Evolutionary conservation across 2,797 vertebrate genomes (phyloP), one percentile per base, ranked within the genome.

Genomic region (Sebastes melanostomus): DNA sequence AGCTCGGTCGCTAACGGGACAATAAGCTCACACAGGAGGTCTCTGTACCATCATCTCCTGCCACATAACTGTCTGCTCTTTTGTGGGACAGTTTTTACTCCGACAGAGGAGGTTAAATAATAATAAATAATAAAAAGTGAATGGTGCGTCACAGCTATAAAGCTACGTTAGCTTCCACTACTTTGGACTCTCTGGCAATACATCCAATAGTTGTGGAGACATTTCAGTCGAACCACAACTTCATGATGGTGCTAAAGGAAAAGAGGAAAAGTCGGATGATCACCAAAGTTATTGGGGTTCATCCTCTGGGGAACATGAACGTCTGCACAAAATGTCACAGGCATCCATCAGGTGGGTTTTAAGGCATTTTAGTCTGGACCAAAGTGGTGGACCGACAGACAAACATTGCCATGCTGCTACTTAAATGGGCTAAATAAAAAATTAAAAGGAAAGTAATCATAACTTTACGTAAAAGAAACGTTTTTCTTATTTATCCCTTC

Each of bases 141-240:
- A 42, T 42, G 14, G 38, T 42, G 14, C 0, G 0, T 42, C 16
- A 46, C 1, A 46, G 16, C 3, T 46, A 18, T 3, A 3, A 14
- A 16, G 38, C 13, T 42, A 42, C 38, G 14, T 42, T 7, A 46
- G 42, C 42, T 46, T 46, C 5, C 38, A 46, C 0, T 46, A 18
- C 6, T 46, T 42, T 0, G 6, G 14, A 46, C 42, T 46, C 6
- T 46, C 42, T 16, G 14, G 42, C 16, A 46, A 46, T 18, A 46
- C 42, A 8, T 0, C 42, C 16, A 0, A 46, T 46, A 46, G 42
- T 46, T 46, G 42, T 29, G 29, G 27, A 29, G 27, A 27, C 4
- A 27, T 29, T 29, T 42, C 38, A 42, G 13, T 46, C 20, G 9
- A 20, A 54, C 1, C 5, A 24, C 38, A 66, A 52, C 65, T 25